phyloP scores from a whole-genome alignment of 2,888 invertebrate species.

The Diplolepis rosae region DNA sequence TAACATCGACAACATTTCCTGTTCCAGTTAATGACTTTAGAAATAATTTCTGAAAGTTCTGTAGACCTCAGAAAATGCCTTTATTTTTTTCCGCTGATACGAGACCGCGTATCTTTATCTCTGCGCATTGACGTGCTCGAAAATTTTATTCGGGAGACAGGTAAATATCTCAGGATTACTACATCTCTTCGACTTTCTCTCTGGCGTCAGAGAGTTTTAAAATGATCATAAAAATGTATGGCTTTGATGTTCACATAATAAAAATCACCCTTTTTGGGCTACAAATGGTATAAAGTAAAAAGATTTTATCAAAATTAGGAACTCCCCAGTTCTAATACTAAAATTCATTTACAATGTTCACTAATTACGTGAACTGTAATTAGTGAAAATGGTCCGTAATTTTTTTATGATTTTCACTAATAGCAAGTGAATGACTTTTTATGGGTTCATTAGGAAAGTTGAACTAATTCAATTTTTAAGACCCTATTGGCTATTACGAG shows the following conservation, averaged over 20 bases:
- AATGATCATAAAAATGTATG: not conserved
- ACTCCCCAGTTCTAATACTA: too few species aligned
- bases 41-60: not conserved
- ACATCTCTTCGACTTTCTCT: not conserved
- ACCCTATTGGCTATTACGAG: too few species aligned
- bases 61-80: not conserved
- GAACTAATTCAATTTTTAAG: too few species aligned
- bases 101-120: not conserved
- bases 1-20: not conserved
- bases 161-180: not conserved
- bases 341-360: too few species aligned
- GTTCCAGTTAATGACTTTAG: not conserved
- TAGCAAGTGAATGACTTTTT: too few species aligned
- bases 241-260: not conserved
- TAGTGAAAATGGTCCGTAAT: too few species aligned
- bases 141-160: not conserved
- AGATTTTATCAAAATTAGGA: too few species aligned
- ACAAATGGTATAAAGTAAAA: not conserved
- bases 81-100: not conserved
- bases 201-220: not conserved
- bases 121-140: too few species aligned
- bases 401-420: too few species aligned
- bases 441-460: too few species aligned
- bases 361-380: too few species aligned
- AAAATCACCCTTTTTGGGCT: not conserved